Conservation (phyloP, 1,140 invertebrate genomes). For the Temnothorax curvispinosus region DNA sequence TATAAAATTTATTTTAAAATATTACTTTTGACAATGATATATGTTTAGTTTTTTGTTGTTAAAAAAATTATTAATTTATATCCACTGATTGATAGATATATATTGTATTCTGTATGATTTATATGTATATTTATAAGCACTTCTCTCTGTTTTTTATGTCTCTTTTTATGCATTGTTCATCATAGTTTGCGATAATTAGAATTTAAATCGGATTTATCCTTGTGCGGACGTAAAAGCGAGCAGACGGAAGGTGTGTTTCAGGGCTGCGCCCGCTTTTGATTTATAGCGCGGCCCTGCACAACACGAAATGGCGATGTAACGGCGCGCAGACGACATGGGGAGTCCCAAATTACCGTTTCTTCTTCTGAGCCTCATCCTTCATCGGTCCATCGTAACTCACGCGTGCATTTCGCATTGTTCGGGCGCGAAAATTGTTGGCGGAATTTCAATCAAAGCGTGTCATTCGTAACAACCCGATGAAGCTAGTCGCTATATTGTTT, state of each 20-base stretch:
- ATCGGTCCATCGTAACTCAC: slow-evolving; percentile 67
- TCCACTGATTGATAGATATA: neutral
- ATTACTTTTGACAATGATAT: neutral
- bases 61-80: neutral
- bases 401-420: slow-evolving; percentile 57
- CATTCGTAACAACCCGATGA: neutral
- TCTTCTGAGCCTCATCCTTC: slow-evolving; percentile 64
- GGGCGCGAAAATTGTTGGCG: neutral
- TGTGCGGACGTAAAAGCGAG: slow-evolving; percentile 18
- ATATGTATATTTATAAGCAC: neutral
- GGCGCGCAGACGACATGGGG: slow-evolving; percentile 67
- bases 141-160: neutral
- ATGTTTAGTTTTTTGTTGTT: neutral
- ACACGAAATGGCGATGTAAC: slow-evolving; percentile 72
- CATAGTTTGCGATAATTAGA: slow-evolving; percentile 51
- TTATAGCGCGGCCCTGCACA: slow-evolving; percentile 58
- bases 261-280: slow-evolving; percentile 61
- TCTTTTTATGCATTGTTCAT: neutral
- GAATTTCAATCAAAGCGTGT: slow-evolving; percentile 30
- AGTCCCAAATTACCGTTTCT: slow-evolving; percentile 74
- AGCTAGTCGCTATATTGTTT: neutral
- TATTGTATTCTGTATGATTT: neutral
- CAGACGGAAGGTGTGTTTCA: slow-evolving; percentile 56
- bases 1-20: neutral
- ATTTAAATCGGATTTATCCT: slow-evolving; percentile 56